A percentile compares a stretch with the other conserved stretches of the same genome.
phyloP scores from a whole-genome alignment of 1,140 invertebrate species.

The Luehdorfia chinensis region DNA sequence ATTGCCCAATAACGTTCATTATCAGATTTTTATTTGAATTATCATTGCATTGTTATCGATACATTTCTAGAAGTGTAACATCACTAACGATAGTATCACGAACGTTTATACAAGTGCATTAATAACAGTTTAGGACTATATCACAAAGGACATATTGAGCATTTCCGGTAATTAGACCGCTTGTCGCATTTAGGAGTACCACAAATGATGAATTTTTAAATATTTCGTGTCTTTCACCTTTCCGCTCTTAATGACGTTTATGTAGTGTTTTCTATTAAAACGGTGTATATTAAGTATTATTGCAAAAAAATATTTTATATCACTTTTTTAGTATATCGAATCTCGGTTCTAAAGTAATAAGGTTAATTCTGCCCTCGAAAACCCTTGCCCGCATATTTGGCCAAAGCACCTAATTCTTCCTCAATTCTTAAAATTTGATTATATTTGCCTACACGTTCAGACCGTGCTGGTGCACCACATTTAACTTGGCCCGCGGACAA shows the following conservation, averaged over 20 bases:
- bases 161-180: constrained; percentile 54
- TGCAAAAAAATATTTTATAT: constrained; percentile 7
- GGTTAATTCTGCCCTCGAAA: constrained; percentile 86
- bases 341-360: neutral
- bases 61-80: constrained; percentile 2
- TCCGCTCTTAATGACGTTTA: too few relatives aligned
- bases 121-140: constrained; percentile 47
- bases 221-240: too few relatives aligned
- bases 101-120: constrained; percentile 29
- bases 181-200: constrained; percentile 30
- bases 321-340: constrained; percentile 5
- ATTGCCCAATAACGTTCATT: too few relatives aligned
- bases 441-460: constrained; percentile 98
- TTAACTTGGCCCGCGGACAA: constrained; percentile 98
- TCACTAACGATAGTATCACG: neutral
- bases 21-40: too few relatives aligned
- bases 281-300: too few relatives aligned
- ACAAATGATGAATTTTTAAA: constrained; percentile 19
- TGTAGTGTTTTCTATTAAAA: too few relatives aligned
- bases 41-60: constrained; percentile 15
- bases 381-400: constrained; percentile 95
- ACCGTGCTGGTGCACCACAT: constrained; percentile 97
- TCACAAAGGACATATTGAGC: constrained; percentile 33
- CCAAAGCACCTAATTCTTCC: constrained; percentile 93
- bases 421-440: constrained; percentile 99